These are phyloP conservation scores for Eurystomus gularis DNA, from an alignment of 2,113 vertebrate species.

Conservation along the genomic window DNA sequence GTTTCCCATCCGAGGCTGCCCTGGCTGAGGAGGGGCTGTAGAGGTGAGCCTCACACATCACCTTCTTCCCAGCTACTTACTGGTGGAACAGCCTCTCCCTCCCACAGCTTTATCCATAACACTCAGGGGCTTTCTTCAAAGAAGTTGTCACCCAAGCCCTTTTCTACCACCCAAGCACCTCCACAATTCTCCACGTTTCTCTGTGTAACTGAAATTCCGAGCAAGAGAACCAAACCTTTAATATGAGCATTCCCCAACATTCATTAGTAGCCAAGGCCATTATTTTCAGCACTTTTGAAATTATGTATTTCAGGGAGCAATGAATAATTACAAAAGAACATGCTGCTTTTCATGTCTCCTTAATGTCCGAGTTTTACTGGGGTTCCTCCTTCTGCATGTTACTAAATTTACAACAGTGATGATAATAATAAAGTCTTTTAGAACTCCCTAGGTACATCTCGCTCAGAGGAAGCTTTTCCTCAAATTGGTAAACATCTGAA, in stretches of 20 bases:
- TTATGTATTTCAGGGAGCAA: background rate
- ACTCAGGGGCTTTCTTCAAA: background rate
- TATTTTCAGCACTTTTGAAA: background rate
- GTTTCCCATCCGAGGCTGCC: background rate
- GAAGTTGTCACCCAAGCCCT: background rate
- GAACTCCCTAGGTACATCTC: slow-evolving; percentile 13
- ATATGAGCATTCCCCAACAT: background rate
- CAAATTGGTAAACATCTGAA: slow-evolving; percentile 18
- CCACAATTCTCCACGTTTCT: background rate
- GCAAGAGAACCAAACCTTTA: background rate
- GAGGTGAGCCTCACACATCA: background rate
- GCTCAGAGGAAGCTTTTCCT: background rate
- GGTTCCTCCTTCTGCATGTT: background rate
- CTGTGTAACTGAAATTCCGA: background rate
- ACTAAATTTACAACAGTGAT: slow-evolving; percentile 15
- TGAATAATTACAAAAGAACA: background rate
- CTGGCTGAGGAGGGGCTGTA: background rate
- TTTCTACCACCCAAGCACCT: background rate
- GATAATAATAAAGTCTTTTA: background rate
- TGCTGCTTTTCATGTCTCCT: background rate
- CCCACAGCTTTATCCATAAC: background rate
- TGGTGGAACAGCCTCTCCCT: background rate
- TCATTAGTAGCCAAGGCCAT: background rate
- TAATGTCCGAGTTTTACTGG: slow-evolving; percentile 14
- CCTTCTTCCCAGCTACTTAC: background rate